phyloP scores from a whole-genome alignment of 2,888 invertebrate species.

The Archips crataeganus region DNA sequence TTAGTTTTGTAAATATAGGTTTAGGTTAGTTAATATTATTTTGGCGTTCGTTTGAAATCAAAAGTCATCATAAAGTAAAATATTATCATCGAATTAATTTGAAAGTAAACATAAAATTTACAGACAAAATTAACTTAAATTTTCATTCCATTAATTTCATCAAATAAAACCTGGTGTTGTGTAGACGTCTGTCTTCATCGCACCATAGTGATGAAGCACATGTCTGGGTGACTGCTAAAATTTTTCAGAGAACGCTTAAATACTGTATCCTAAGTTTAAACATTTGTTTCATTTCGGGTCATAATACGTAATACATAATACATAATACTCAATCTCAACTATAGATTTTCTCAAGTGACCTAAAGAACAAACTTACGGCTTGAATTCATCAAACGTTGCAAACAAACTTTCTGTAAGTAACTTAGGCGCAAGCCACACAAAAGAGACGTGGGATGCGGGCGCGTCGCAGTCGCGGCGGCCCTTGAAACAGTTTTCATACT shows the following conservation, averaged over 20 bases:
- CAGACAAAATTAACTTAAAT: not conserved
- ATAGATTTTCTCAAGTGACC: not conserved
- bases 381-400: no score
- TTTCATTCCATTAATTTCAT: not conserved
- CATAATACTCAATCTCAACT: conserved; percentile 1
- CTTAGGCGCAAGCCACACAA: no score
- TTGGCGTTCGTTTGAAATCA: conserved; percentile 34
- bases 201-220: conserved; percentile 78
- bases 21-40: conserved; percentile 50
- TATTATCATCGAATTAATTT: not conserved
- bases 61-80: conserved; percentile 24
- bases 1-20: conserved; percentile 78
- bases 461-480: no score
- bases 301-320: no score
- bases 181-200: conserved; percentile 84
- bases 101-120: not conserved
- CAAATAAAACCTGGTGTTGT: conserved; percentile 59
- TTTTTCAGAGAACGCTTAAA: conserved; percentile 41
- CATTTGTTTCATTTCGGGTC: conserved; percentile 7
- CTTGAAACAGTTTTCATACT: no score
- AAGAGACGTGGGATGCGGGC: no score
- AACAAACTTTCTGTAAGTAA: no score
- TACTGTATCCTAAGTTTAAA: conserved; percentile 8
- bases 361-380: not conserved
- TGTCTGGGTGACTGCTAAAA: conserved; percentile 75